A percentile compares a stretch with the other conserved stretches of the same genome.
Conservation (phyloP, 2,888 invertebrate genomes). For the Idaea dimidiata region DNA sequence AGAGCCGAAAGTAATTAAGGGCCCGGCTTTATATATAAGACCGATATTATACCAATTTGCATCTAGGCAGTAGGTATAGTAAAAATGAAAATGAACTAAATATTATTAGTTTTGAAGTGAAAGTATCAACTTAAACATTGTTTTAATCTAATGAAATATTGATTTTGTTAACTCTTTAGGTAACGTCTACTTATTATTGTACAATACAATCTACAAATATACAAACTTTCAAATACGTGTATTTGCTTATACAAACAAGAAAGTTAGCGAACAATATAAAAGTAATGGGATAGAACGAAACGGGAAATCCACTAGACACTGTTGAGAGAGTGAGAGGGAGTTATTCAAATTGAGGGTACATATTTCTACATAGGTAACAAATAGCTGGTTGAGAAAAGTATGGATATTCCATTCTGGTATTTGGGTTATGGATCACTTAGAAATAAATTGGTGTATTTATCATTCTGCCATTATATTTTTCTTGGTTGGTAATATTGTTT, state of each 20-base stretch:
- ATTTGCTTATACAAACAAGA: constrained; percentile 81
- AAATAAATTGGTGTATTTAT: constrained; percentile 23
- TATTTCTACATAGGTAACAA: constrained; percentile 81
- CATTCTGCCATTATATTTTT: constrained; percentile 16
- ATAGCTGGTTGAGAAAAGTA: constrained; percentile 72
- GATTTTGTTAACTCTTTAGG: constrained; percentile 40
- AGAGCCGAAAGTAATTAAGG: too few relatives aligned
- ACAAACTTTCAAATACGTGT: constrained; percentile 80
- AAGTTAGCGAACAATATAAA: constrained; percentile 82
- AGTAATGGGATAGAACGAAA: constrained; percentile 77
- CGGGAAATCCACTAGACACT: constrained; percentile 30
- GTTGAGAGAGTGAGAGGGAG: constrained; percentile 60
- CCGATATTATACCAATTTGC: background rate
- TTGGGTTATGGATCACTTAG: constrained; percentile 26
- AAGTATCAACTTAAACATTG: background rate
- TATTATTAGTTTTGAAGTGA: constrained; percentile 3
- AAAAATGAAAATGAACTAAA: background rate
- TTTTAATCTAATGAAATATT: constrained; percentile 31
- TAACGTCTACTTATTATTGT: constrained; percentile 59
- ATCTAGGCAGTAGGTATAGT: background rate
- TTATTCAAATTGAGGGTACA: constrained; percentile 81
- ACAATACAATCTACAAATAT: constrained; percentile 77
- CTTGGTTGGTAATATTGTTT: constrained; percentile 6
- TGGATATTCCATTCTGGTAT: constrained; percentile 59
- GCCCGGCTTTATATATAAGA: background rate